A percentile compares a stretch with the other conserved stretches of the same genome.
Evolutionary conservation across 2,113 vertebrate genomes (phyloP).

Genomic region (Gavialis gangeticus): DNA sequence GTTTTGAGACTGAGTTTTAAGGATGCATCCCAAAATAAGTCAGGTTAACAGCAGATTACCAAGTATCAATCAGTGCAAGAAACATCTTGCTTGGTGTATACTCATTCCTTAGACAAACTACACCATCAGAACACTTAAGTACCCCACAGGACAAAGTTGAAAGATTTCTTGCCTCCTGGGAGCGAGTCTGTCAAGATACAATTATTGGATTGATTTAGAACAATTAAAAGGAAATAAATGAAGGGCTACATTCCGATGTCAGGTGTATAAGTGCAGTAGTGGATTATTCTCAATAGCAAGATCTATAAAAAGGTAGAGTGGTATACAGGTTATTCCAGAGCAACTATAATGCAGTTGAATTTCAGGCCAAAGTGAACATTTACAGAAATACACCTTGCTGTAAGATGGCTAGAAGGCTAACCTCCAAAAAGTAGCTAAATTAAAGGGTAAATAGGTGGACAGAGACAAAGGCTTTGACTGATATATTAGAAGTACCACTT

Average conservation of each 20-base stretch:
- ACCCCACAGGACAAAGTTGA: conserved; percentile 40
- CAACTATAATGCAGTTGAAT: conserved; percentile 62
- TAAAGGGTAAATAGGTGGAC: conserved; percentile 53
- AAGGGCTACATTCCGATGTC: conserved; percentile 72
- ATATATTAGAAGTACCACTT: conserved; percentile 73
- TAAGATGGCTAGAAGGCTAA: conserved; percentile 63
- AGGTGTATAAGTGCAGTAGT: conserved; percentile 69
- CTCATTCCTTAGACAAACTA: conserved; percentile 44
- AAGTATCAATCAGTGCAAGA: conserved; percentile 50
- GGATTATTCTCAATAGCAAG: conserved; percentile 16
- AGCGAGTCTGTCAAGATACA: conserved; percentile 32
- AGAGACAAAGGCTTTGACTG: conserved; percentile 58
- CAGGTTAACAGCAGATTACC: conserved; percentile 41
- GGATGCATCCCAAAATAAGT: conserved; percentile 43
- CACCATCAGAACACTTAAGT: conserved; percentile 45
- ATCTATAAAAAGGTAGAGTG: conserved; percentile 58
- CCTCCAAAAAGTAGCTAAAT: conserved; percentile 53
- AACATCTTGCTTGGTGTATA: conserved; percentile 43
- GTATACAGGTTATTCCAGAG: conserved; percentile 47
- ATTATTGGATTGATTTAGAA: background rate
- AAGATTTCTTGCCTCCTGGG: conserved; percentile 34
- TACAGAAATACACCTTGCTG: conserved; percentile 56
- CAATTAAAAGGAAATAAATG: conserved; percentile 46
- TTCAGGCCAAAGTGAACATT: conserved; percentile 62
- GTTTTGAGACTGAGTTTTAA: conserved; percentile 18